Conservation (phyloP, 2,888 invertebrate genomes). For the Trilocha varians region DNA sequence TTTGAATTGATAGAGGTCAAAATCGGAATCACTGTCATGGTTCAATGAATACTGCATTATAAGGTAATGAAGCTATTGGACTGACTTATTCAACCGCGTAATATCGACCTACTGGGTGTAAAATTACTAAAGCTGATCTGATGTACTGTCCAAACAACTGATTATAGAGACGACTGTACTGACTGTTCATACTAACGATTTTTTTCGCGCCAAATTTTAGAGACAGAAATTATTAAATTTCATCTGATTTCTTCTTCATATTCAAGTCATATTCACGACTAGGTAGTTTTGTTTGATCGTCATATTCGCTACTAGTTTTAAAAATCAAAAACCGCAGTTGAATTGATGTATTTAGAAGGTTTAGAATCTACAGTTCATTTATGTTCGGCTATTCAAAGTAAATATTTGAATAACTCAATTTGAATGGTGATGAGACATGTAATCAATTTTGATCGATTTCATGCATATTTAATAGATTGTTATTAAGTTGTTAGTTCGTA, state of each 20-base stretch:
- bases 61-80: conserved; percentile 33
- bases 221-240: no score
- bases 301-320: no score
- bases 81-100: conserved; percentile 27
- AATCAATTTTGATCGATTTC: conserved; percentile 12
- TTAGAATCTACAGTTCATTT: conserved; percentile 11
- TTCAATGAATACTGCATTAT: conserved; percentile 29
- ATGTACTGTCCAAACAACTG: no score
- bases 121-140: no score
- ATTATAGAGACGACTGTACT: no score
- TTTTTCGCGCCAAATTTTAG: no score
- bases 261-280: no score
- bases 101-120: no score
- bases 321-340: no score
- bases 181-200: no score
- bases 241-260: no score
- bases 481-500: not conserved
- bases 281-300: no score
- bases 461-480: conserved; percentile 13
- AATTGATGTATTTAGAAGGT: conserved; percentile 12
- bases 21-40: conserved; percentile 26
- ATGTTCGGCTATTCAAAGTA: conserved; percentile 15
- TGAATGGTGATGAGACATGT: conserved; percentile 20
- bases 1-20: conserved; percentile 15
- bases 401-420: conserved; percentile 39